A percentile compares a stretch with the other conserved stretches of the same genome.
phyloP scores from a whole-genome alignment of 2,888 invertebrate genomes.

The Anthophora plumipes region DNA sequence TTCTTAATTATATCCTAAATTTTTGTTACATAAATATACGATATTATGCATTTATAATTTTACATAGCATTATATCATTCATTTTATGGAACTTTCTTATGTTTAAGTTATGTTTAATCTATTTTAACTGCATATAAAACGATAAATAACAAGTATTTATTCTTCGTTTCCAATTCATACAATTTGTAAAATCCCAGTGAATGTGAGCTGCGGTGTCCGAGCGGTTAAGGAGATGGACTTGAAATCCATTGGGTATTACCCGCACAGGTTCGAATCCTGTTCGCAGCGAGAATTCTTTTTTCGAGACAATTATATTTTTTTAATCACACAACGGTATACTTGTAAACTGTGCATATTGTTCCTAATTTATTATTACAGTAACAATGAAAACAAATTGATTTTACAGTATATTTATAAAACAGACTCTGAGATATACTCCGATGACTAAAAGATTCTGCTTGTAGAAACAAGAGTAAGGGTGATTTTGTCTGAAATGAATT shows the following conservation, averaged over 20 bases:
- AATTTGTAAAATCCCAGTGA: not conserved
- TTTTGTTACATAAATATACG: too few species aligned
- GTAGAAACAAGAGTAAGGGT: not conserved
- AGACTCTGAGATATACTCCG: too few species aligned
- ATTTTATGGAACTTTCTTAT: not conserved
- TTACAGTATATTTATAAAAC: not conserved
- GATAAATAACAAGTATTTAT: not conserved
- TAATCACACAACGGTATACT: not conserved
- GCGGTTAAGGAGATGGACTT: conserved; percentile 84
- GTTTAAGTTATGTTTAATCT: not conserved
- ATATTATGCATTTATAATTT: not conserved
- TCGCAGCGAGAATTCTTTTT: conserved; percentile 81
- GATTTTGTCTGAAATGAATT: not conserved
- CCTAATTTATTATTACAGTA: not conserved
- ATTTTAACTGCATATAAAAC: not conserved
- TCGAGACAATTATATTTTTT: not conserved
- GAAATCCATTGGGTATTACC: conserved; percentile 83
- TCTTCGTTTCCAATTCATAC: rapidly evolving
- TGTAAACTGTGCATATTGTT: not conserved
- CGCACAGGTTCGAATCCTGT: conserved; percentile 84
- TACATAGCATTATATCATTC: not conserved
- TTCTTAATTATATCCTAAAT: too few species aligned
- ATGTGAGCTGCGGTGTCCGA: conserved; percentile 82
- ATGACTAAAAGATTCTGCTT: too few species aligned
- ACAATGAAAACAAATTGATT: not conserved